Conservation (phyloP, 2,888 invertebrate genomes). For the Heliconius sara region DNA sequence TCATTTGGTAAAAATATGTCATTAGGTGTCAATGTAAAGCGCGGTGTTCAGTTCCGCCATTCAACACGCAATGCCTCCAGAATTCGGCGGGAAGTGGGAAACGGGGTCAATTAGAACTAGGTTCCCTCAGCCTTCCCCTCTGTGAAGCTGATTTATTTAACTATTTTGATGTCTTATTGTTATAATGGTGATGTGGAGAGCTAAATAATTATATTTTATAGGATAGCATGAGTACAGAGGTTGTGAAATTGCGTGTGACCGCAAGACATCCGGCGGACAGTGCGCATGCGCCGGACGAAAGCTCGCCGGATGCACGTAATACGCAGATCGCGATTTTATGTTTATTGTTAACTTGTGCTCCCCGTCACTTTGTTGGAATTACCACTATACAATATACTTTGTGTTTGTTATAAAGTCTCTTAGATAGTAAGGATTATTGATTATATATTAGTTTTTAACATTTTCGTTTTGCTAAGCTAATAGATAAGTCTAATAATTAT, state of each 20-base stretch:
- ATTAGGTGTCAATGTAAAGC: not conserved
- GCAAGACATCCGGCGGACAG: slow-evolving; percentile 82
- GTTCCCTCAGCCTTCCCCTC: no score
- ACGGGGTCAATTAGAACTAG: no score
- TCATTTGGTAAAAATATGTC: not conserved
- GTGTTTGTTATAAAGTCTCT: not conserved
- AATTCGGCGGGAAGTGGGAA: no score
- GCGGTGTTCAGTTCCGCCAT: no score
- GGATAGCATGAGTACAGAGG: slow-evolving; percentile 69
- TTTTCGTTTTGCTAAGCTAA: no score
- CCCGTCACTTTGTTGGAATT: slow-evolving; percentile 46
- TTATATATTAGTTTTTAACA: no score
- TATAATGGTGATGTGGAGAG: not conserved
- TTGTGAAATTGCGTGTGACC: slow-evolving; percentile 83
- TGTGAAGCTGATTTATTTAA: no score
- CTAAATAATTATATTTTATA: slow-evolving; percentile 59
- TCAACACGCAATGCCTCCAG: no score
- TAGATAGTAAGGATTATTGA: not conserved
- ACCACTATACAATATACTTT: not conserved
- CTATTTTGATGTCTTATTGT: no score
- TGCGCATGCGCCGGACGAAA: slow-evolving; percentile 69
- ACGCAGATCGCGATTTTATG: slow-evolving; percentile 70
- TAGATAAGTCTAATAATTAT: no score
- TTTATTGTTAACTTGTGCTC: slow-evolving; percentile 50
- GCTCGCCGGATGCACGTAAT: slow-evolving; percentile 78